A percentile compares a stretch with the other conserved stretches of the same genome.
These are phyloP conservation scores for Carcina quercana DNA, from an alignment of 2,888 invertebrate genomes.

Conservation along the genomic window DNA sequence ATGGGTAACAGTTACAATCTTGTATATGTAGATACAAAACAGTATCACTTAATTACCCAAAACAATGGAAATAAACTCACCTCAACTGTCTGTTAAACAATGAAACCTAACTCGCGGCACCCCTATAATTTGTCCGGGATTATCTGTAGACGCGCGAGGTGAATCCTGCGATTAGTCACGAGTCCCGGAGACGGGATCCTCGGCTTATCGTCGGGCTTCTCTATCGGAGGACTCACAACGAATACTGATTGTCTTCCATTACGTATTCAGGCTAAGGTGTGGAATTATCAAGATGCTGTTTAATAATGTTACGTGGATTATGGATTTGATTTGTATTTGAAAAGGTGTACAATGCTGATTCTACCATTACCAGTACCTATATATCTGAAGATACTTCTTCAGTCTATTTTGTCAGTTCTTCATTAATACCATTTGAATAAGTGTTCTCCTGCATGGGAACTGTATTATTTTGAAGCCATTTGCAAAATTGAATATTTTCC, in stretches of 20 bases:
- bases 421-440: too few species aligned
- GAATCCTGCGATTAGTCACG: constrained; percentile 72
- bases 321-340: too few species aligned
- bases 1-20: too few species aligned
- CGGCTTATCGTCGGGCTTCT: constrained; percentile 45
- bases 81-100: constrained; percentile 57
- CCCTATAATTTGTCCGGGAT: constrained; percentile 69
- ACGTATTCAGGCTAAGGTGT: constrained; percentile 61
- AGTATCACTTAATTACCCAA: too few species aligned
- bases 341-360: too few species aligned
- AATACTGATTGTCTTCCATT: constrained; percentile 65
- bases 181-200: constrained; percentile 35
- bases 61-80: constrained; percentile 17
- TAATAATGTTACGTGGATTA: not conserved
- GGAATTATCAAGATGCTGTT: constrained; percentile 58
- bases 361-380: too few species aligned
- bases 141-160: constrained; percentile 60
- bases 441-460: too few species aligned
- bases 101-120: constrained; percentile 51
- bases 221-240: constrained; percentile 46
- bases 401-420: too few species aligned
- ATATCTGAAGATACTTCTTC: too few species aligned
- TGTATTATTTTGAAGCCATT: too few species aligned
- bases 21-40: too few species aligned
- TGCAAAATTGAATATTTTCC: too few species aligned